Conservation (phyloP, 37 sponge, comb jelly and placozoan genomes). For the Beroe ovata region DNA sequence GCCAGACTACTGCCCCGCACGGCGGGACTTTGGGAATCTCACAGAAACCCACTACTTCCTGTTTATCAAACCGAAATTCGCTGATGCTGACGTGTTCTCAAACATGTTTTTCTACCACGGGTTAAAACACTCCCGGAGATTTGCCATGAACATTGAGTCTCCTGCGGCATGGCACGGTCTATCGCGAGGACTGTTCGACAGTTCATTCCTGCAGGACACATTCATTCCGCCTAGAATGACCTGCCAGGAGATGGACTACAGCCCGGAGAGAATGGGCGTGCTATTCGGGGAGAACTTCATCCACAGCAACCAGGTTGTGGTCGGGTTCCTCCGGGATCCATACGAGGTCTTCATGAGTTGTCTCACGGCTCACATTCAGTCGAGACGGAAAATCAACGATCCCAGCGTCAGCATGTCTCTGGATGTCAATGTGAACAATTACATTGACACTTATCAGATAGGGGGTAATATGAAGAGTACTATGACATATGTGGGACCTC, state of each 20-base stretch:
- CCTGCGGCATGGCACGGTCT: conserved; percentile 34
- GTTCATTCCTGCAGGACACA: conserved; percentile 13
- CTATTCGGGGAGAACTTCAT: neutral
- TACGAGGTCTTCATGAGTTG: conserved; percentile 27
- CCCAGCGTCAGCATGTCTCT: neutral
- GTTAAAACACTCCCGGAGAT: neutral
- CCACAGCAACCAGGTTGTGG: conserved; percentile 7
- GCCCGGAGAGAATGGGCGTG: neutral
- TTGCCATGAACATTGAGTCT: conserved; percentile 33
- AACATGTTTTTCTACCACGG: conserved; percentile 42
- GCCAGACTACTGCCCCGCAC: neutral
- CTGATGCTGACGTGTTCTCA: conserved; percentile 14
- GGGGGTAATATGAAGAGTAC: neutral
- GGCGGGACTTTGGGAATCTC: conserved; percentile 31
- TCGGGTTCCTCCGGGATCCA: conserved; percentile 42
- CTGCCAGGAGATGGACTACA: conserved; percentile 5
- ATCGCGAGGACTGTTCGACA: neutral
- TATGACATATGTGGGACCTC: neutral
- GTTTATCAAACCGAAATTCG: conserved; percentile 12
- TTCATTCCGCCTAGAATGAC: neutral
- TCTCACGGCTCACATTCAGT: neutral
- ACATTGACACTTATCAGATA: neutral
- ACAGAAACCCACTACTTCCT: conserved; percentile 16
- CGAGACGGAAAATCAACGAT: neutral
- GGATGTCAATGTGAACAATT: conserved; percentile 12